Conservation (phyloP, 2,113 vertebrate species). For the Lota lota region DNA sequence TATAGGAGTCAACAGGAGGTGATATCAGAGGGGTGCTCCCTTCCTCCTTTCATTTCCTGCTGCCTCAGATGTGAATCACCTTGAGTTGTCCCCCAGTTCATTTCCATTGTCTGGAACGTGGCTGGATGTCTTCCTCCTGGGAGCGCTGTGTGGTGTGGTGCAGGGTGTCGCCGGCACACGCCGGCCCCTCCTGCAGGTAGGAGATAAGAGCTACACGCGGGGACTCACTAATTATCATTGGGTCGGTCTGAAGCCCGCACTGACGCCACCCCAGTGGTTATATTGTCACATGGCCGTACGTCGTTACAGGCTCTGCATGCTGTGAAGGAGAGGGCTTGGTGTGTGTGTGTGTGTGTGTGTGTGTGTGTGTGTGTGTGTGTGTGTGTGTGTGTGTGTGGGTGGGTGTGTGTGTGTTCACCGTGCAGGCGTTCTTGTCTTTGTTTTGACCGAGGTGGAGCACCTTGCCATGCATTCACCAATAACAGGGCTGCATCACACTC, state of each 20-base stretch:
- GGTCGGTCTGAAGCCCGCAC: conserved; percentile 65
- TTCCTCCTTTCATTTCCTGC: conserved; percentile 58
- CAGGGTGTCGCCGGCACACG: conserved; percentile 67
- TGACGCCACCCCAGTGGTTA: conserved; percentile 59
- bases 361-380: no score
- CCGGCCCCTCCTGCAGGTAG: conserved; percentile 73
- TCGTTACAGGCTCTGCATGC: conserved; percentile 32
- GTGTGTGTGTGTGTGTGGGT: no score
- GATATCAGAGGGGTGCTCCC: conserved; percentile 1
- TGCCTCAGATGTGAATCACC: conserved; percentile 66
- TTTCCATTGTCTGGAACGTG: conserved; percentile 67
- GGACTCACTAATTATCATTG: conserved; percentile 72
- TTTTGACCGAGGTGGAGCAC: conserved; percentile 36
- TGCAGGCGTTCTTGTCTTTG: conserved; percentile 27
- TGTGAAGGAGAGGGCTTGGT: conserved; percentile 32
- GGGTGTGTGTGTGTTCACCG: background rate
- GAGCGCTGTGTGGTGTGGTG: conserved; percentile 36
- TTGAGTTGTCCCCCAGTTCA: conserved; percentile 64
- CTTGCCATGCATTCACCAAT: conserved; percentile 22
- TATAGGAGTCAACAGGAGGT: no score
- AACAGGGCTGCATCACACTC: conserved; percentile 24
- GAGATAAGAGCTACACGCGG: conserved; percentile 73
- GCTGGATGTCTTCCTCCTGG: conserved; percentile 64
- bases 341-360: no score
- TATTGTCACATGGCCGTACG: conserved; percentile 53